Base-by-base conservation (phyloP, 92 coral and sea anemone species). In the Parazoanthus darwini region DNA sequence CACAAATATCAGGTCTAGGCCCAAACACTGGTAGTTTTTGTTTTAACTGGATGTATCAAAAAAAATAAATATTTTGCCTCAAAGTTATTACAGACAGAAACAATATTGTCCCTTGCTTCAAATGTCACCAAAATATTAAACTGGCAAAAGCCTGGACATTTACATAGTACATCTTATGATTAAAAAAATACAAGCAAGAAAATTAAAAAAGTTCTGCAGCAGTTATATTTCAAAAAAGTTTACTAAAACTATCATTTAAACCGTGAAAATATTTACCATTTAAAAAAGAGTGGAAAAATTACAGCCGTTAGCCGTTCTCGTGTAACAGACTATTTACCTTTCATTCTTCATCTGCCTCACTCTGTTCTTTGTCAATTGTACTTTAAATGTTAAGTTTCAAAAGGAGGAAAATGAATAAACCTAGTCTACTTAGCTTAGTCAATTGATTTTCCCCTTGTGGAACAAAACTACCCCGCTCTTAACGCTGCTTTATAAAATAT, bases 351-450 rank as follows among this genome's bases (percentile, higher is more conserved):
- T 80, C 46, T 56, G 46, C 35, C 85, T 26, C 18, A 35, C 85
- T 26, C 18, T 56, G 77, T 73, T 36, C 77, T 73, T 73, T 29
- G 85, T 80, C 72, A 80, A 80, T 80, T 80, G 85, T 80, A 13
- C 3, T 56, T 80, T 33, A 63, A 63, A 63, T 63, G 70, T 63
- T 22, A 18, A 63, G 26, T 18, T 63, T 63, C 26, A 63, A 63
- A 63, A 63, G 1, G 25, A 63, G 70, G 70, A 63, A 63, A 63
- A 76, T 76, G 79, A 29, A 51, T 76, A 76, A 54, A 11, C 18
- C 13, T 14, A 11, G 59, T 1, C 20, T 15, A 54, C 59, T 54
- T 54, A 54, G 59, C 79, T 76, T 76, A 6, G 43, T 2, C 48
- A 39, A 39, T 29, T 46, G n/a, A 68, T 43, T 46, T 42, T 26